Evolutionary conservation across 2,888 invertebrate genomes (phyloP).

Genomic region (Unio delphinus): DNA sequence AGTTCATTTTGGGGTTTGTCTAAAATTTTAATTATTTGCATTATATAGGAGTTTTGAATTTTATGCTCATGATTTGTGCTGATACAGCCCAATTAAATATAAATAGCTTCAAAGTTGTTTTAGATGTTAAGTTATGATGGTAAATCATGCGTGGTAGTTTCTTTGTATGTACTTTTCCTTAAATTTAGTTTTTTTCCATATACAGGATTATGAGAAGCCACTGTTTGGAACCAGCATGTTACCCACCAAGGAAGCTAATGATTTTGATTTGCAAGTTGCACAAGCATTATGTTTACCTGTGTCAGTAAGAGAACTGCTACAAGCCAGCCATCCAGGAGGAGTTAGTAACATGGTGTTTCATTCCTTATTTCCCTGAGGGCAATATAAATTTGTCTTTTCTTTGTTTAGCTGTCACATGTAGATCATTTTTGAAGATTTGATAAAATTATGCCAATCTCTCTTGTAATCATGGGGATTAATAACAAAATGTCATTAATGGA

Average conservation of each 20-base stretch:
- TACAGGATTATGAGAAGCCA: slow-evolving; percentile 74
- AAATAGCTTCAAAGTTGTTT: too few species aligned
- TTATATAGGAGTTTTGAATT: too few species aligned
- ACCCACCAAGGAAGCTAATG: slow-evolving; percentile 69
- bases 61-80: too few species aligned
- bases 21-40: too few species aligned
- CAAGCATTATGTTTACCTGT: slow-evolving; percentile 96
- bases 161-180: slow-evolving; percentile 7
- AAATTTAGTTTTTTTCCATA: neutral
- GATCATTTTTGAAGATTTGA: too few species aligned
- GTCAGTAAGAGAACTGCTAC: slow-evolving; percentile 92
- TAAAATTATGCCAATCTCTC: too few species aligned
- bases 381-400: neutral
- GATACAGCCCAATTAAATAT: too few species aligned
- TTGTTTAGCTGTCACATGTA: too few species aligned
- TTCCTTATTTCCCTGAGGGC: neutral
- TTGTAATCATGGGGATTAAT: too few species aligned
- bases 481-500: too few species aligned
- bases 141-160: neutral
- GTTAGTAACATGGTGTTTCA: slow-evolving; percentile 32
- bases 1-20: too few species aligned
- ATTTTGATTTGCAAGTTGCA: slow-evolving; percentile 73
- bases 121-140: neutral
- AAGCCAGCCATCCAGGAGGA: slow-evolving; percentile 70
- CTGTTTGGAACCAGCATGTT: slow-evolving; percentile 71